Evolutionary conservation across 1,140 invertebrate genomes (phyloP), one percentile per base, ranked within the genome.

Genomic region (Stenopsyche tienmushanensis): DNA sequence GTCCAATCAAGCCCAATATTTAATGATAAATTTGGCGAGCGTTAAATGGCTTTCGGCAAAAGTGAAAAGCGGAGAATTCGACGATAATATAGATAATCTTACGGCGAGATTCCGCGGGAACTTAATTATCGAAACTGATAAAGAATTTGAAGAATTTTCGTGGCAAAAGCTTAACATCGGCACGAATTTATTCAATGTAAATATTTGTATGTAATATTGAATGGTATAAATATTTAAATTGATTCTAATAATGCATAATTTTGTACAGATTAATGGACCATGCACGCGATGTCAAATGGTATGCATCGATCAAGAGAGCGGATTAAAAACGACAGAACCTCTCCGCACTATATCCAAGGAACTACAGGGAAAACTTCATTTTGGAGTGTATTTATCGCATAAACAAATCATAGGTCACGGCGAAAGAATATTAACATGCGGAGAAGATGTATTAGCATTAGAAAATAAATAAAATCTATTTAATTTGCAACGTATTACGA

Each of bases 201-300:
- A 66, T 65, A 52, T 53, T 53, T 49, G 2, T 20, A 21, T 18
- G 18, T n/a, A n/a, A n/a, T n/a, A n/a, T n/a, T 25, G 29, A 24
- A 20, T 66, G n/a, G 9, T 23, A 64, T 26, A 34, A 58, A 49
- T 64, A 66, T 53, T n/a, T n/a, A n/a, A n/a, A n/a, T 39, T 7
- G 7, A 39, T 39, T 8, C 34, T 39, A n/a, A 39, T n/a, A 8
- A 23, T 26, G 7, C 13, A 52, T 52, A 52, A 52, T 20, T 21
- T 52, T 53, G 13, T 53, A 44, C 72, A 93, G 86, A 84, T 88
- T 44, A 84, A 88, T 68, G 89, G 90, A 1, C 83, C 85, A 26
- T 97, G 96, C 73, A 87, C 86, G 8, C 84, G 96, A 59, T 98
- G 95, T 76, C 92, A 96, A 78, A 97, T 97, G 91, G 89, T 97